Percentiles rank a stretch among this genome's conserved stretches.
Conservation (phyloP, 2,888 invertebrate genomes). For the Anodontia alba region DNA sequence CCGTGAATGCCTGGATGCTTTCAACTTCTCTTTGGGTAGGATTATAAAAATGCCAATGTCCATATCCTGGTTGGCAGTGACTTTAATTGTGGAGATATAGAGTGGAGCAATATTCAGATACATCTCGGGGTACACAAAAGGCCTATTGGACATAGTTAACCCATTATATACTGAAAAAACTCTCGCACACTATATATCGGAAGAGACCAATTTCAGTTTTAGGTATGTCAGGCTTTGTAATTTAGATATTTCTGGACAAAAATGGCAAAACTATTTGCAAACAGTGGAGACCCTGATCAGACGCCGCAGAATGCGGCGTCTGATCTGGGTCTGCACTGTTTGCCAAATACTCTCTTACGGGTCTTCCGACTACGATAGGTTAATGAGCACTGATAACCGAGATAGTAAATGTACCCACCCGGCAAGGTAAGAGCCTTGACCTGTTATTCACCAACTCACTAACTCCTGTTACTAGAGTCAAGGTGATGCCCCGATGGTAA, state of each 20-base stretch:
- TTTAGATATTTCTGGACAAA: too few species aligned
- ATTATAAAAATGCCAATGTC: constrained; percentile 20
- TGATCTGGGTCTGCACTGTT: too few species aligned
- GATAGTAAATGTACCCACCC: constrained; percentile 9
- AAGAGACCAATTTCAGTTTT: too few species aligned
- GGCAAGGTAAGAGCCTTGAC: constrained; percentile 14
- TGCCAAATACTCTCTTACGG: too few species aligned
- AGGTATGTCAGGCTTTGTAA: too few species aligned
- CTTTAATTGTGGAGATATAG: constrained; percentile 20
- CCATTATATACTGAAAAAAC: too few species aligned
- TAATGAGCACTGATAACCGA: constrained; percentile 3
- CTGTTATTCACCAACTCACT: constrained; percentile 12
- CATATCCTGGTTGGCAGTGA: constrained; percentile 7
- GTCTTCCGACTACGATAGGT: too few species aligned
- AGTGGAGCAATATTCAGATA: constrained; percentile 13
- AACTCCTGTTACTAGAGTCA: constrained; percentile 6
- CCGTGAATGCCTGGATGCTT: neutral
- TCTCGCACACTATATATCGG: too few species aligned
- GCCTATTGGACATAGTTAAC: neutral
- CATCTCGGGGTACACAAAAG: neutral
- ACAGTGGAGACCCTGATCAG: too few species aligned
- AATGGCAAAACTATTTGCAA: too few species aligned
- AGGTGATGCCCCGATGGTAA: neutral
- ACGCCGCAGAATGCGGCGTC: too few species aligned
- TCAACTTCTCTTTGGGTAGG: constrained; percentile 6